Percentiles rank a stretch among this genome's conserved stretches.
These are phyloP conservation scores for Leucoptera coffeella DNA, from an alignment of 2,888 invertebrate species.

Conservation along the genomic window DNA sequence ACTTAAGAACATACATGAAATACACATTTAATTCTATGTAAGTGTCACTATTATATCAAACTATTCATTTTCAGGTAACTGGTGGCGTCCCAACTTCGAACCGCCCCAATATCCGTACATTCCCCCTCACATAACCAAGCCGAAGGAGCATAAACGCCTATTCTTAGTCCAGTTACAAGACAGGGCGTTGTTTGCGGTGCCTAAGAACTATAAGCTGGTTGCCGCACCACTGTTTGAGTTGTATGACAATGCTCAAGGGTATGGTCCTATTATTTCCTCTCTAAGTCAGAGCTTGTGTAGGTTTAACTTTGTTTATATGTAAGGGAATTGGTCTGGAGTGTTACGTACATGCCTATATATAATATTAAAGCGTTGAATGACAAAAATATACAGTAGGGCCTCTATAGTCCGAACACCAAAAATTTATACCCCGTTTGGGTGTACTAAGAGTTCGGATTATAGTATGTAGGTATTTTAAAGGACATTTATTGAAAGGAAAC, in stretches of 20 bases:
- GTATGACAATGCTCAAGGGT: slow-evolving; percentile 98
- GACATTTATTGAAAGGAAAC: too few species aligned
- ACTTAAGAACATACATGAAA: too few species aligned
- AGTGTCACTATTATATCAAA: too few species aligned
- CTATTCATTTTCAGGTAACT: slow-evolving; percentile 63
- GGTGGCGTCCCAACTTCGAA: slow-evolving; percentile 99
- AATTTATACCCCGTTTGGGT: too few species aligned
- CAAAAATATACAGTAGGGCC: too few species aligned
- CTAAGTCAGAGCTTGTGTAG: slow-evolving; percentile 94
- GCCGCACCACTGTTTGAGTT: slow-evolving; percentile 98
- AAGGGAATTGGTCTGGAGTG: too few species aligned
- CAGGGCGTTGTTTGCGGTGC: slow-evolving; percentile 92
- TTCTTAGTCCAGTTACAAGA: slow-evolving; percentile 97
- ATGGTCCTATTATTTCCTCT: slow-evolving; percentile 98
- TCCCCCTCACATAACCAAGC: slow-evolving; percentile 98
- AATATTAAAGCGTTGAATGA: too few species aligned
- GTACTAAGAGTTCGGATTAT: too few species aligned
- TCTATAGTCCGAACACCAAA: too few species aligned
- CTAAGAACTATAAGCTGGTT: slow-evolving; percentile 98
- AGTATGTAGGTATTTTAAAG: too few species aligned
- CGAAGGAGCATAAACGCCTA: slow-evolving; percentile 96
- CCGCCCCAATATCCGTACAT: slow-evolving; percentile 99
- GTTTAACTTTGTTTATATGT: slow-evolving; percentile 51
- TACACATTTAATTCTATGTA: too few species aligned
- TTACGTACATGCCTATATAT: too few species aligned